Base-by-base conservation (phyloP, 2,888 invertebrate species). In the Cryptocheilus praepositus region DNA sequence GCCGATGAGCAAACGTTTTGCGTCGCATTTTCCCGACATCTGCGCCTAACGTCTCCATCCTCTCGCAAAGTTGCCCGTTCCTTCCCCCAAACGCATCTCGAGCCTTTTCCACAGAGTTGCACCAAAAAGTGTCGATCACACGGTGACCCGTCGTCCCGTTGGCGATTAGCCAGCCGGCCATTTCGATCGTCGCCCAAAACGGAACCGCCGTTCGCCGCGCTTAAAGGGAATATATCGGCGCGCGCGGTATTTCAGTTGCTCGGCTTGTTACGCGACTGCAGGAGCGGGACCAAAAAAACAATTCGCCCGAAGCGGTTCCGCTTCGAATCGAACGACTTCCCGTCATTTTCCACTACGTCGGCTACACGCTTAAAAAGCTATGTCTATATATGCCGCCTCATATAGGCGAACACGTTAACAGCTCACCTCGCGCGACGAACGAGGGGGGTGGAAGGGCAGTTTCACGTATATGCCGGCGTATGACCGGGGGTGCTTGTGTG, bases 271-370 rank as follows among this genome's bases (percentile, higher is more conserved):
- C 46, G 46, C n/a, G 49, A n/a, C 5, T 13, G n/a, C 2, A 5
- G 49, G 5, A 18, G 16, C 16, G 18, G 16, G 16, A 49, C 5
- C 1, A 16, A 21, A 46, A 16, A 36, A 43, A 45, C 36, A 61
- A 65, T 45, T 36, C 22, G 16, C 18, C 18, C 43, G 56, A 61
- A 66, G 44, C 55, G 16, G 11, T 66, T 56, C n/a, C 43, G 55
- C 49, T 28, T 21, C 46, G 18, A 53, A 28, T 59, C 60, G 51
- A 58, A 25, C 59, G 16, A 18, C 49, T 49, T 49, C 49, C 43
- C 49, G 44, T 66, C 65, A 61, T 60, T 65, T 61, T 61, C 61
- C 51, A 45, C 16, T 13, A 13, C 49, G 49, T 15, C 22, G 51
- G 51, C 61, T 25, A 56, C 2, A n/a, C 54, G n/a, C 2, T 22